A percentile compares a stretch with the other conserved stretches of the same genome.
Conservation (phyloP, 2,113 vertebrate species). For the Emydura subglobosa region DNA sequence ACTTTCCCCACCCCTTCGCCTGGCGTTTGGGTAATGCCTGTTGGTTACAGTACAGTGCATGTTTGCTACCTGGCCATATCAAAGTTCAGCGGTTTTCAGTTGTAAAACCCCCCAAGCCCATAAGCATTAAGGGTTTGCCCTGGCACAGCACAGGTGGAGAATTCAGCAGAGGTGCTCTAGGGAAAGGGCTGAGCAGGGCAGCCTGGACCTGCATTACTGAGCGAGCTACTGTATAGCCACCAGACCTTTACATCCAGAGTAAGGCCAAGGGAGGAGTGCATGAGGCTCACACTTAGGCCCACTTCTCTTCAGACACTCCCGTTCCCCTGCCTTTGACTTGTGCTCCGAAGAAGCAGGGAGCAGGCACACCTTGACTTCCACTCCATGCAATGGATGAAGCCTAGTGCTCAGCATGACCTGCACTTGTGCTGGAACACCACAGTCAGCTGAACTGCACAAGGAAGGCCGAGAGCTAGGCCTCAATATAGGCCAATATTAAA, state of each 20-base stretch:
- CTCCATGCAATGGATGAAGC: not conserved
- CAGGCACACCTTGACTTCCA: not conserved
- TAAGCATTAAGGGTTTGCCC: not conserved
- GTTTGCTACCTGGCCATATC: not conserved
- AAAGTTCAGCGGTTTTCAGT: not conserved
- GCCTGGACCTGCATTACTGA: not conserved
- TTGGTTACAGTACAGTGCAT: not conserved
- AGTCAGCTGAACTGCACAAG: fast-evolving
- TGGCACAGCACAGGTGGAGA: not conserved
- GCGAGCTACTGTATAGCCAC: too few species aligned
- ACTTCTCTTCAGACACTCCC: not conserved
- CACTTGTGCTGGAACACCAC: too few species aligned
- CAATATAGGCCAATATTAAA: not conserved
- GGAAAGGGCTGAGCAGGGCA: not conserved
- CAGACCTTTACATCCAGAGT: not conserved
- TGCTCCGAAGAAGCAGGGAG: not conserved
- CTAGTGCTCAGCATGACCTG: fast-evolving
- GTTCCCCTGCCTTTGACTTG: not conserved
- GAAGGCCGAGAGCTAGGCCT: not conserved
- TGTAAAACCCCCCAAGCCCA: not conserved
- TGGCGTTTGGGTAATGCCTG: not conserved
- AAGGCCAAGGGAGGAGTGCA: not conserved
- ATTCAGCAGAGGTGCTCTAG: not conserved
- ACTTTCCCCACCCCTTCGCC: not conserved
- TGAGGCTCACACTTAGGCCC: not conserved